Base-by-base conservation (phyloP, 2,797 vertebrate genomes). In the Coreius guichenoti region DNA sequence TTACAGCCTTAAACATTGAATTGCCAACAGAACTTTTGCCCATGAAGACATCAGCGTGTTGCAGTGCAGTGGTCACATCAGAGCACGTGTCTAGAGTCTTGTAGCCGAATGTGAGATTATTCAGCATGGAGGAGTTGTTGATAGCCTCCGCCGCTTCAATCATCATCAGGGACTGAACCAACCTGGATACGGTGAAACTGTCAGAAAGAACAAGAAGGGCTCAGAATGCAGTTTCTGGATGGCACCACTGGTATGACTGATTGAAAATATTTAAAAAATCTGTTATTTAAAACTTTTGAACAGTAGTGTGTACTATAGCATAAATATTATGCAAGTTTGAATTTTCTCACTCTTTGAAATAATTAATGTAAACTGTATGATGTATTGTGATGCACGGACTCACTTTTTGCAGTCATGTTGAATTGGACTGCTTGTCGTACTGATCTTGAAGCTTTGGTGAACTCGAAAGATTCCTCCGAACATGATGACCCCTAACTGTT, bases 41-140 rank as follows among this genome's bases (percentile, higher is more conserved):
- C 23, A n/a, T 58, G 56, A 58, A 58, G 23, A n/a, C 56, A n/a
- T n/a, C 1, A 58, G 54, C 9, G 0, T 58, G 56, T 58, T 58
- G 8, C 9, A 56, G 54, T 56, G 21, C 54, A n/a, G 3, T 58
- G 54, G 54, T 58, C 56, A 91, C 92, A 81, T 93, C 89, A 17
- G 77, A 90, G 65, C 93, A 93, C 2, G 89, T 94, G 89, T 93
- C 92, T 26, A 91, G 92, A 73, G 93, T 92, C 70, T 92, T 87
- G 31, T 93, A 93, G 45, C 92, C 92, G 1, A 94, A 11, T 21
- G 87, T 91, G 83, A 93, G 8, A 85, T 89, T 83, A 9, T 90
- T 89, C 5, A 92, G 51, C 16, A 72, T 43, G 16, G 81, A 51
- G 21, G 69, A 76, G 6, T 85, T 75, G 54, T 87, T 80, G 21